A percentile compares a stretch with the other conserved stretches of the same genome.
Evolutionary conservation across 2,797 vertebrate genomes (phyloP).

Genomic region (Xenops minutus): DNA sequence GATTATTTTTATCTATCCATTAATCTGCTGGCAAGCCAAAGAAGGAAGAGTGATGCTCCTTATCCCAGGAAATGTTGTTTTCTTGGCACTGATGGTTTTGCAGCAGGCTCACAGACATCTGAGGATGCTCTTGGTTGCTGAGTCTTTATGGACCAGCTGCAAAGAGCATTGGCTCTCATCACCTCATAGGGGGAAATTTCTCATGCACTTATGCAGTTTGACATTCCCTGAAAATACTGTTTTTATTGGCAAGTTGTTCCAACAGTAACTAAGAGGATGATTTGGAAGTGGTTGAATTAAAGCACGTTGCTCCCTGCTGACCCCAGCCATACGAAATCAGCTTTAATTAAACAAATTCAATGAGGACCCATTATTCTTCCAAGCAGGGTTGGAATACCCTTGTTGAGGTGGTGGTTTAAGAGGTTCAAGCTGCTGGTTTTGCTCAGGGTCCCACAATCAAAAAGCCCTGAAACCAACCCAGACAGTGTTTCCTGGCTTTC

Average conservation of each 20-base stretch:
- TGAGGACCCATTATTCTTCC: neutral
- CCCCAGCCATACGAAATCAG: neutral
- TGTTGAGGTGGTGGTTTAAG: neutral
- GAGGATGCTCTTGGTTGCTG: neutral
- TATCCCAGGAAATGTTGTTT: neutral
- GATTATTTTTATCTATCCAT: neutral
- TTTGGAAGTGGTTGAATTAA: neutral
- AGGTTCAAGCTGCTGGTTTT: neutral
- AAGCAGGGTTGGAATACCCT: neutral
- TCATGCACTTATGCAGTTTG: neutral
- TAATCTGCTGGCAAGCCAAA: neutral
- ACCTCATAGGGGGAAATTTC: neutral
- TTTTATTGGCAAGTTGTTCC: neutral
- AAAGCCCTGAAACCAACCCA: neutral
- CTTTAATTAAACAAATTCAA: neutral
- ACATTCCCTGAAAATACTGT: neutral
- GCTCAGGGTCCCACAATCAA: neutral
- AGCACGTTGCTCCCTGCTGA: rapidly evolving
- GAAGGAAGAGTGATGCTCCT: neutral
- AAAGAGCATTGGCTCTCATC: neutral
- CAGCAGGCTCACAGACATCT: neutral
- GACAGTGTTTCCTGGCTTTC: neutral
- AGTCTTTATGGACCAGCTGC: neutral
- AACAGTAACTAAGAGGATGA: neutral
- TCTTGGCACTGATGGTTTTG: neutral